phyloP scores from a whole-genome alignment of 2,797 vertebrate genomes.

The Rhyacichthys aspro region DNA sequence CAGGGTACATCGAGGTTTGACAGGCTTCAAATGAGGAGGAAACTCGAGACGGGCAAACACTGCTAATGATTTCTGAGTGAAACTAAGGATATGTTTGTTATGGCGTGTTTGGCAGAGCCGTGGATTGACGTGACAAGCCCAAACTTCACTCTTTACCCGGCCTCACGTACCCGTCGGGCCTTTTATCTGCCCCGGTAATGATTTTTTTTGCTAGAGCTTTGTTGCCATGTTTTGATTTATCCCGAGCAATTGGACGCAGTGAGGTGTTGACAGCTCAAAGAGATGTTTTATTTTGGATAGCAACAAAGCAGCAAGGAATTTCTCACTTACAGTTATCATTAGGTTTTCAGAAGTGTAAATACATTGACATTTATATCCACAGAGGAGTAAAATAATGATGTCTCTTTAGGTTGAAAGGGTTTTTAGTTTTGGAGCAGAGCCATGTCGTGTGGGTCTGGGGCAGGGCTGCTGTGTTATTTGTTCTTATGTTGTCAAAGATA shows the following conservation, averaged over 20 bases:
- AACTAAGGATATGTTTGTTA: constrained; percentile 38
- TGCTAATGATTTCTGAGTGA: constrained; percentile 56
- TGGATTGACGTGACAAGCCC: constrained; percentile 49
- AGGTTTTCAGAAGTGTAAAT: too few relatives aligned
- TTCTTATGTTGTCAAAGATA: not conserved
- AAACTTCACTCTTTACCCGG: constrained; percentile 25
- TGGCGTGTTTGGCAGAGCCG: constrained; percentile 13
- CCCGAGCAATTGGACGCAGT: constrained; percentile 18
- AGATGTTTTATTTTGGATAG: constrained; percentile 20
- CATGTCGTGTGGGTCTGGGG: too few relatives aligned
- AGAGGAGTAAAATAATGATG: too few relatives aligned
- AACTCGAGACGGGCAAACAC: constrained; percentile 31
- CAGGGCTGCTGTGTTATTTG: not conserved
- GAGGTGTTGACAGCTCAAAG: constrained; percentile 34
- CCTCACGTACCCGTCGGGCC: constrained; percentile 17
- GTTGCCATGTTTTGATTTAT: constrained; percentile 35
- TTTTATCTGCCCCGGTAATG: constrained; percentile 40
- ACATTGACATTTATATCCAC: too few relatives aligned
- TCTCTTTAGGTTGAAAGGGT: too few relatives aligned
- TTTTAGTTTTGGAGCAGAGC: too few relatives aligned
- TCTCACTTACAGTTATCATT: too few relatives aligned
- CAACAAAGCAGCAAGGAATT: not conserved
- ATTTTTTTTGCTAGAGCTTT: constrained; percentile 29
- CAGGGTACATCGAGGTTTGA: constrained; percentile 43
- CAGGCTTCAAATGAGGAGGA: constrained; percentile 40